These are phyloP conservation scores for Perithous albicinctus DNA, from an alignment of 2,888 invertebrate genomes.

Conservation along the genomic window DNA sequence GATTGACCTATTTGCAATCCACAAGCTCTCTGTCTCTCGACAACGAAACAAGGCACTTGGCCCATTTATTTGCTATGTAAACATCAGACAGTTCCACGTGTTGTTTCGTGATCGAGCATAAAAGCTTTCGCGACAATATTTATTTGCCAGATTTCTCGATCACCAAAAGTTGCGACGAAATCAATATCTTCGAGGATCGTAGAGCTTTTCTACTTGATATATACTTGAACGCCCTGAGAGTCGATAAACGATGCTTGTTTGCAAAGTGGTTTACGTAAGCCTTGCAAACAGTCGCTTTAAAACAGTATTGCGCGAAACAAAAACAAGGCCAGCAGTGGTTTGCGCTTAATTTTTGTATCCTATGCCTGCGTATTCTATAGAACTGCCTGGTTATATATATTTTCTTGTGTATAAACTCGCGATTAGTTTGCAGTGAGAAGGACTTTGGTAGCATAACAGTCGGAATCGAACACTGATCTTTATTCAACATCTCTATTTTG, in stretches of 20 bases:
- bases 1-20: conserved; percentile 61
- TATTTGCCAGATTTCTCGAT: not conserved
- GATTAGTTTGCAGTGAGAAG: conserved; percentile 12
- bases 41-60: conserved; percentile 1
- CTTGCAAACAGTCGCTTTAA: conserved; percentile 2
- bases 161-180: not conserved
- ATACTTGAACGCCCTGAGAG: not conserved
- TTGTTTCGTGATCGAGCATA: conserved; percentile 2
- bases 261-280: conserved; percentile 31
- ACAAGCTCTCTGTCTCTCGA: conserved; percentile 5
- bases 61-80: conserved; percentile 28
- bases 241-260: conserved; percentile 38
- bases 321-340: not conserved
- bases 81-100: not conserved
- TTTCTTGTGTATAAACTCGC: conserved; percentile 6
- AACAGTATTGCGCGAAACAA: conserved; percentile 23
- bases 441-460: not conserved
- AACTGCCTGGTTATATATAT: not conserved
- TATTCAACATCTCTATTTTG: not conserved
- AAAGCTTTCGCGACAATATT: conserved; percentile 29
- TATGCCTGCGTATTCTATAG: not conserved
- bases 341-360: conserved; percentile 17
- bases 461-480: not conserved
- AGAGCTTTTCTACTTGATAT: not conserved
- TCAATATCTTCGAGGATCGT: conserved; percentile 23